Percentiles rank a stretch among this genome's conserved stretches.
These are phyloP conservation scores for Perizoma affinitatum DNA, from an alignment of 2,888 invertebrate genomes.

Conservation along the genomic window DNA sequence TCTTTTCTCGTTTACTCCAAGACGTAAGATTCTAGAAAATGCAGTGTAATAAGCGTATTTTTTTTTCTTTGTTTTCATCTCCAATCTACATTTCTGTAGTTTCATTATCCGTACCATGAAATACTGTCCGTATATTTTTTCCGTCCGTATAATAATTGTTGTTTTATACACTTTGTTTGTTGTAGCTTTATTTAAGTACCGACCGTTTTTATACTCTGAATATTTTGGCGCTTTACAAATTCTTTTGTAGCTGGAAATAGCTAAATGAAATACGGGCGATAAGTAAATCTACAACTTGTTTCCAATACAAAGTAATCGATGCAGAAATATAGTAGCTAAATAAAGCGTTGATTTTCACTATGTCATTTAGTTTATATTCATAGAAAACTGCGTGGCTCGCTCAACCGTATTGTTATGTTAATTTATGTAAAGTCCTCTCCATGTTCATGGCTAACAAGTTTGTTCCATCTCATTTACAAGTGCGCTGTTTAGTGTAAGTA, in stretches of 20 bases:
- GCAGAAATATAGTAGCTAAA: constrained; percentile 10
- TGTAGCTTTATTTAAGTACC: too few relatives aligned
- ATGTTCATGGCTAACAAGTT: constrained; percentile 29
- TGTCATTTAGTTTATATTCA: constrained; percentile 32
- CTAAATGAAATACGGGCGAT: too few relatives aligned
- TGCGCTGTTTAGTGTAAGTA: constrained; percentile 8
- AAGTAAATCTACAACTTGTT: background rate
- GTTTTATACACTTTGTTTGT: too few relatives aligned
- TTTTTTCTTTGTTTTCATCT: background rate
- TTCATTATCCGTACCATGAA: constrained; percentile 1
- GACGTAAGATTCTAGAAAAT: background rate
- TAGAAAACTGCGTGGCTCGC: constrained; percentile 28
- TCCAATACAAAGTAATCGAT: constrained; percentile 5
- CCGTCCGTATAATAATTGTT: background rate
- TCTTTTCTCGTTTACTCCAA: constrained; percentile 17
- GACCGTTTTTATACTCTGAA: too few relatives aligned
- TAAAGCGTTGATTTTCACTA: constrained; percentile 15
- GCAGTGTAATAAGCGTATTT: constrained; percentile 2
- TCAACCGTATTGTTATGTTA: constrained; percentile 39
- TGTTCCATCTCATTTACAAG: constrained; percentile 36
- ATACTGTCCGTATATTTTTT: background rate
- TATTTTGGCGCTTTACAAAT: too few relatives aligned
- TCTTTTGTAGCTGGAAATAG: too few relatives aligned
- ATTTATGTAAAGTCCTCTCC: constrained; percentile 38
- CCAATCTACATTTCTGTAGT: background rate